Evolutionary conservation across 2,113 vertebrate species (phyloP), one percentile per base, ranked within the genome.

Genomic region (Nannobrachium achirus): DNA sequence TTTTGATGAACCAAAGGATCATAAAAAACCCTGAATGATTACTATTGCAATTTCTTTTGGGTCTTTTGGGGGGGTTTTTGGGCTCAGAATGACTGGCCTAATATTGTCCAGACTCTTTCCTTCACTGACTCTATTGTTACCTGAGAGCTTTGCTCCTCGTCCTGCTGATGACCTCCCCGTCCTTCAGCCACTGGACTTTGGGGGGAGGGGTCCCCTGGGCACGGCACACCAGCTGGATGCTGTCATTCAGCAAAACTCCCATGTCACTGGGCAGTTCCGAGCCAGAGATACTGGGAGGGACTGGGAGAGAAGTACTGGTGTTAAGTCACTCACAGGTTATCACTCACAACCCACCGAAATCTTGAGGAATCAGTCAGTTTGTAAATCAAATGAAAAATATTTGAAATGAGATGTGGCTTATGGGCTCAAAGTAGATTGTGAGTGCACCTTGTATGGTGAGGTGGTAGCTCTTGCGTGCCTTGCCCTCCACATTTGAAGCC

Each of bases 401-500:
- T 4, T 25, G 4, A 25, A 25, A 25, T 25, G 20, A 25, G 20
- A 25, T 25, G 20, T 1, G 20, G 4, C 20, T 50, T 13, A 13
- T 19, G 14, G 4, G 9, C 14, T 25, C 18, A 25, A 10, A 33
- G 19, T 38, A 18, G n/a, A 39, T 14, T 15, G 40, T 59, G 25
- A 14, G 19, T 10, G 6, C 84, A 98, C 98, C 95, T 90, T 97
- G 95, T 73, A 99, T 89, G 25, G 89, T 93, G 78, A 99, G 94
- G 45, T 92, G 78, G 7, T 96, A 98, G 78, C 75, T 94, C 91
- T 98, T 99, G 53, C 81, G 91, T 19, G 95, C 94, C 79, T 93
- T 93, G 58, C 98, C 97, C 79, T 98, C 95, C 63, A 90, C 49
- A 4, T 98, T 99, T 68, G 95, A 95, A 14, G 96, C 97, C 79